A percentile compares a stretch with the other conserved stretches of the same genome.
Conservation (phyloP, 2,113 vertebrate genomes). For the Hippocampus guttulatus region DNA sequence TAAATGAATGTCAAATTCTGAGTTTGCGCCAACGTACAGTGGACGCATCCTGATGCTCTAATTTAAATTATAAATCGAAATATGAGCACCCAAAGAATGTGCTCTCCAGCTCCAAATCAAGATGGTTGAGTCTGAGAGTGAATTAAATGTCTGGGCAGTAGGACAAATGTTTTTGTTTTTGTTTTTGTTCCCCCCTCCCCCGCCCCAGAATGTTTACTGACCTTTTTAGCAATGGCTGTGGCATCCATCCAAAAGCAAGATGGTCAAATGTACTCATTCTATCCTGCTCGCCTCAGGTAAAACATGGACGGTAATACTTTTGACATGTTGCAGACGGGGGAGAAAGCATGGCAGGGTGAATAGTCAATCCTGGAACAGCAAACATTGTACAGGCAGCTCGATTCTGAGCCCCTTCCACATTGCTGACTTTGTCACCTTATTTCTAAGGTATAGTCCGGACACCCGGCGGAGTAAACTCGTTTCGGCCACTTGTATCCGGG, state of each 20-base stretch:
- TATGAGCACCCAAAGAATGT: constrained; percentile 1
- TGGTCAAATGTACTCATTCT: constrained; percentile 44
- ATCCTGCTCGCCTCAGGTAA: constrained; percentile 47
- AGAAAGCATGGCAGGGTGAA: constrained; percentile 45
- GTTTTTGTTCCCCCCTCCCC: not conserved
- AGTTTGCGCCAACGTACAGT: constrained; percentile 1
- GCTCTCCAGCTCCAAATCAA: constrained; percentile 8
- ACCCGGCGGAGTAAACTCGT: too few species aligned
- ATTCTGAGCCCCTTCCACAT: too few species aligned
- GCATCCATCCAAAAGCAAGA: constrained; percentile 62
- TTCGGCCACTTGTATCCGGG: too few species aligned
- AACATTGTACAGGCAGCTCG: not conserved
- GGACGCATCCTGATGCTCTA: not conserved
- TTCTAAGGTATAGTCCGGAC: too few species aligned
- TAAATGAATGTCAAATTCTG: constrained; percentile 10
- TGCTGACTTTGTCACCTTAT: too few species aligned
- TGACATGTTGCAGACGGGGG: constrained; percentile 50
- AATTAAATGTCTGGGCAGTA: constrained; percentile 9
- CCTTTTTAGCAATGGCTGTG: constrained; percentile 50
- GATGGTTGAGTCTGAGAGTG: constrained; percentile 3
- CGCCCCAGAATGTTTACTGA: constrained; percentile 48
- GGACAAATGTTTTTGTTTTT: constrained; percentile 28
- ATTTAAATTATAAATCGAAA: not conserved
- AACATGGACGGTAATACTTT: constrained; percentile 51
- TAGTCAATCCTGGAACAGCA: constrained; percentile 24